Evolutionary conservation across 2,113 vertebrate genomes (phyloP).

Genomic region (Lophura nycthemera): DNA sequence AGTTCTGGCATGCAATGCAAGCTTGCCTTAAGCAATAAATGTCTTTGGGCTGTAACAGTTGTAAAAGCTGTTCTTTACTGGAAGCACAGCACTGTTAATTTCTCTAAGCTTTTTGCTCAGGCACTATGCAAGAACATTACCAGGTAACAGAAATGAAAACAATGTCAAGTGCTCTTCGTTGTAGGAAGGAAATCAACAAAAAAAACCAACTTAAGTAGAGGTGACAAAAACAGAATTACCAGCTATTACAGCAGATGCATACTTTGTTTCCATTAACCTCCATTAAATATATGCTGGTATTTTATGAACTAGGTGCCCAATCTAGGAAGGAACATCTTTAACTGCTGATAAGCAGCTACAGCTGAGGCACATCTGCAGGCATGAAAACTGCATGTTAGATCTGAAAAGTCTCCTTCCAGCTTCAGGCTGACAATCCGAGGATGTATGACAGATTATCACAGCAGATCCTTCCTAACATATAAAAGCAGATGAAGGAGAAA

Average conservation of each 20-base stretch:
- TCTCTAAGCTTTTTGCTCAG: neutral
- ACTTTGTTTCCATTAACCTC: neutral
- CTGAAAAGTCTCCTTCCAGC: neutral
- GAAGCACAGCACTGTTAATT: neutral
- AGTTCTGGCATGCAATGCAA: neutral
- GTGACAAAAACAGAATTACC: neutral
- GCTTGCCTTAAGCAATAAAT: neutral
- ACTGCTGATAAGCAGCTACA: neutral
- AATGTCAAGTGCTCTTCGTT: neutral
- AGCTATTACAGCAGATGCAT: rapidly evolving
- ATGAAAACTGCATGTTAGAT: neutral
- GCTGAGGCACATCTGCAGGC: neutral
- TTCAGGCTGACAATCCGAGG: neutral
- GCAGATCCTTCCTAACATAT: neutral
- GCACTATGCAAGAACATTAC: neutral
- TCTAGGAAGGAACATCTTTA: neutral
- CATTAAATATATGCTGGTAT: neutral
- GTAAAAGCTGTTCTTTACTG: neutral
- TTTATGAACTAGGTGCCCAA: neutral
- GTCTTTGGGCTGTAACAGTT: neutral
- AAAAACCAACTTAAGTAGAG: neutral
- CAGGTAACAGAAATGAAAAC: neutral
- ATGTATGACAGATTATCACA: neutral
- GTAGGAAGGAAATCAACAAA: neutral
- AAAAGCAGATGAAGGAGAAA: neutral